Evolutionary conservation across 2,888 invertebrate species (phyloP), one percentile per base, ranked within the genome.

Genomic region (Liopterus haemorrhoidalis): DNA sequence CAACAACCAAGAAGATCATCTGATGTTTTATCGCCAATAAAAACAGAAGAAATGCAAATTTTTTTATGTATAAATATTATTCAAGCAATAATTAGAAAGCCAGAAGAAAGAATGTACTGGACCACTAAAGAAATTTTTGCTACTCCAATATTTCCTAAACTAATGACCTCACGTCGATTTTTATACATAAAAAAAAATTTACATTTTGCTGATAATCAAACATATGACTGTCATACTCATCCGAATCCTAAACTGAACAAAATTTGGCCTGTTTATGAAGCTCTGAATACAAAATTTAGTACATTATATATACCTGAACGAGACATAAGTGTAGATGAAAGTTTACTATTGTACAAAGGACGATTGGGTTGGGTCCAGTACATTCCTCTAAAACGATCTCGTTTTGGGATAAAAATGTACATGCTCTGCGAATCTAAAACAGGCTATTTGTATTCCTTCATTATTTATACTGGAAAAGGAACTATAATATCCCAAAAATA

Each of bases 391-490:
- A 61, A 62, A 54, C 28, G 57, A 32, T 43, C 57, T 3, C 41
- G 58, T 37, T 61, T 60, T 51, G 57, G 57, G 4, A 57, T 61
- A 45, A 62, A 62, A 55, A 48, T 41, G 2, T 61, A 51, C 41
- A 43, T 58, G 33, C 46, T 62, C n/a, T 59, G 58, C 46, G 59
- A 60, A 46, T 59, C 58, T n/a, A 51, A 50, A 48, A 51, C 48
- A 24, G 56, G 57, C 2, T 59, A 59, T 50, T 41, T 59, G 21
- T 57, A 47, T 28, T 50, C 53, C 11, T 50, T 52, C 30, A 50
- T 56, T 20, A 56, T 60, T 37, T 59, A 59, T 41, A 56, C 56
- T 15, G 55, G 56, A 8, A 16, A 50, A 39, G 18, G 52, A 14
- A 35, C 48, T 28, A 27, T 41, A 32, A 27, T 40, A 25, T 11